Percentiles rank a stretch among this genome's conserved stretches.
These are phyloP conservation scores for Triplophysa siluroides DNA, from an alignment of 2,113 vertebrate species.

Conservation along the genomic window DNA sequence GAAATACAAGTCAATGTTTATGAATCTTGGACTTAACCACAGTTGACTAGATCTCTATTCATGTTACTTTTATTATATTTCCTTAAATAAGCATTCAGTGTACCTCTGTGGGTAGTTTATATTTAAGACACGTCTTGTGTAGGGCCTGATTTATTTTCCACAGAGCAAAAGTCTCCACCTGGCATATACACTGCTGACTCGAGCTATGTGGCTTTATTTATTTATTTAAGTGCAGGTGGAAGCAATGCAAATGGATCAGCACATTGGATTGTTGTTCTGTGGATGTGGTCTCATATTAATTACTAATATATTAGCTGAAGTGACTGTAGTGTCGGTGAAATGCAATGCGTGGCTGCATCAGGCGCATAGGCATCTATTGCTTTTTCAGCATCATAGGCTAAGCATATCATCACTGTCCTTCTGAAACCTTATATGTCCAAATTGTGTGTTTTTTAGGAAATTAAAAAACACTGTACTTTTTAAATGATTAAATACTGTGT, in stretches of 20 bases:
- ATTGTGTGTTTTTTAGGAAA: too few relatives aligned
- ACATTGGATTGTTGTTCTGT: slow-evolving; percentile 28
- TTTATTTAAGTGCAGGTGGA: slow-evolving; percentile 37
- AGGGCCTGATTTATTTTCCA: slow-evolving; percentile 3
- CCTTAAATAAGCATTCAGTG: not conserved
- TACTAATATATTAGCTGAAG: slow-evolving; percentile 11
- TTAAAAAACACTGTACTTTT: too few relatives aligned
- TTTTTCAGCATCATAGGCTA: not conserved
- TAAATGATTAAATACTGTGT: too few relatives aligned
- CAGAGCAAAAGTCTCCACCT: slow-evolving; percentile 35
- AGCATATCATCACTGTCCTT: too few relatives aligned
- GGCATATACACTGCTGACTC: slow-evolving; percentile 44
- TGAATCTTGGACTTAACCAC: not conserved
- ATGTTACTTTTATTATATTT: not conserved
- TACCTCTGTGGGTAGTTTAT: slow-evolving; percentile 10
- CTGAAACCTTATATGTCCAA: too few relatives aligned
- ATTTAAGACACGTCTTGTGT: not conserved
- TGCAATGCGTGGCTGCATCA: not conserved
- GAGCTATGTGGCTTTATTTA: slow-evolving; percentile 1
- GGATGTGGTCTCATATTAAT: slow-evolving; percentile 39
- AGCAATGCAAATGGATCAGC: slow-evolving; percentile 41
- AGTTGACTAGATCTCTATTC: not conserved
- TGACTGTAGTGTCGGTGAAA: not conserved
- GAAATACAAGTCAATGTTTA: too few relatives aligned
- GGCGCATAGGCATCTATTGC: not conserved